Conservation (phyloP, 2,797 vertebrate genomes). For the Neopelma chrysocephalum region DNA sequence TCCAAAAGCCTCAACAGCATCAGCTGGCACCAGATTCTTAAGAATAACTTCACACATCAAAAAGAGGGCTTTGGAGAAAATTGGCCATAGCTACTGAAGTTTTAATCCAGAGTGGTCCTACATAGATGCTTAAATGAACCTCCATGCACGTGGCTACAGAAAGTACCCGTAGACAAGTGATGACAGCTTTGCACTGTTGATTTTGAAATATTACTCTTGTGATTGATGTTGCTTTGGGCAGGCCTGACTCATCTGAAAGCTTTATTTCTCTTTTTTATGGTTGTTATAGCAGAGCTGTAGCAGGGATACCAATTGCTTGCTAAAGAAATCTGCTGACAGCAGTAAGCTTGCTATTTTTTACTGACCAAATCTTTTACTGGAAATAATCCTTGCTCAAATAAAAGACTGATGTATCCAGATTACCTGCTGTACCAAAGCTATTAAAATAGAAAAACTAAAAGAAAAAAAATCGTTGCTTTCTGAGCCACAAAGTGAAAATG, state of each 20-base stretch:
- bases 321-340: slow-evolving; percentile 35
- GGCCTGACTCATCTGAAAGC: slow-evolving; percentile 18
- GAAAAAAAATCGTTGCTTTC: background rate
- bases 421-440: background rate
- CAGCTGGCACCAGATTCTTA: background rate
- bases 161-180: background rate
- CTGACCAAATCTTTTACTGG: slow-evolving; percentile 7
- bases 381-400: slow-evolving; percentile 22
- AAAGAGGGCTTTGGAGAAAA: background rate
- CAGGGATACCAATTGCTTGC: background rate
- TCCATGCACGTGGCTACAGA: background rate
- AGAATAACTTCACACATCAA: background rate
- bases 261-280: slow-evolving; percentile 11
- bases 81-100: background rate
- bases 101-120: background rate
- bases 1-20: background rate
- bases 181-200: background rate
- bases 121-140: background rate
- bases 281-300: background rate
- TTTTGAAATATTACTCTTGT: background rate
- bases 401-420: background rate
- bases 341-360: slow-evolving; percentile 25
- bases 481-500: background rate
- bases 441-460: background rate
- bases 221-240: background rate